Conservation (phyloP, 2,888 invertebrate species). For the Diadegma fenestrale region DNA sequence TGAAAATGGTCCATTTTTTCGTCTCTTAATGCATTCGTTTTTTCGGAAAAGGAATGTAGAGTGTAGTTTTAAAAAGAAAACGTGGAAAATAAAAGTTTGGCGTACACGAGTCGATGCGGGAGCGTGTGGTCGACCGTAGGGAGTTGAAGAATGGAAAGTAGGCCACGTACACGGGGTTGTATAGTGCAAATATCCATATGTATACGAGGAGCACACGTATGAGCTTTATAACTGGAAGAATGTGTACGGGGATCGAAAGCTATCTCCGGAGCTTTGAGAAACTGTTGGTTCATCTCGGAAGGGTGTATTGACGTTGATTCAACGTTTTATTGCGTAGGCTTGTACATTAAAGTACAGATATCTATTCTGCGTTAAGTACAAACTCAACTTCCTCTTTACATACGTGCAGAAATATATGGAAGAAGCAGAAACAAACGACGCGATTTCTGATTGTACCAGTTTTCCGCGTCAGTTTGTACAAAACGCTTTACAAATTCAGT, state of each 20-base stretch:
- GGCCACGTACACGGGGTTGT: slow-evolving; percentile 65
- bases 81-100: slow-evolving; percentile 32
- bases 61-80: slow-evolving; percentile 42
- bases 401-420: neutral
- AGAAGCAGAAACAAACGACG: neutral
- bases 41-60: neutral
- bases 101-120: slow-evolving; percentile 47
- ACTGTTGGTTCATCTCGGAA: slow-evolving; percentile 37
- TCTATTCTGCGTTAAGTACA: neutral
- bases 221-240: neutral
- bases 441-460: slow-evolving; percentile 2
- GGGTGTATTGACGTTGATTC: slow-evolving; percentile 24
- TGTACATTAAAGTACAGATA: neutral
- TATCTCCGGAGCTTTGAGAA: slow-evolving; percentile 54
- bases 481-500: neutral
- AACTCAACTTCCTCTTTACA: slow-evolving; percentile 2
- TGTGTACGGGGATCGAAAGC: slow-evolving; percentile 34
- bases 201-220: neutral
- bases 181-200: slow-evolving; percentile 7
- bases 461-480: neutral
- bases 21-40: too few relatives aligned
- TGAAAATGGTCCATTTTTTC: too few relatives aligned
- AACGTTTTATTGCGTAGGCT: slow-evolving; percentile 19
- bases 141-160: slow-evolving; percentile 76
- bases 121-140: slow-evolving; percentile 64